phyloP scores from a whole-genome alignment of 2,888 invertebrate genomes.

The Trilocha varians region DNA sequence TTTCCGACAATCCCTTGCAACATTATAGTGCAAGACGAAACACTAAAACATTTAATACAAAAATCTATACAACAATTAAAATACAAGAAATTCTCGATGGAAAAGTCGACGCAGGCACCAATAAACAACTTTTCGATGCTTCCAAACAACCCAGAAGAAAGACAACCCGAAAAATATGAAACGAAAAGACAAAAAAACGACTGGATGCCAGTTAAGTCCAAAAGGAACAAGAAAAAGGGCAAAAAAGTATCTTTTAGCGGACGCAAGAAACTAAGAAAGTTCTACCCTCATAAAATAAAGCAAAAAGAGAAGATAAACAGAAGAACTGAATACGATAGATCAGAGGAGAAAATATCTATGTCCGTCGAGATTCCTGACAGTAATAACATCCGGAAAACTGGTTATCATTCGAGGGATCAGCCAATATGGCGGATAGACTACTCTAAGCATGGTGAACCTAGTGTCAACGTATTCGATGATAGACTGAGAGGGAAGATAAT shows the following conservation, averaged over 20 bases:
- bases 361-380: constrained; percentile 44
- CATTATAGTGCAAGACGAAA: constrained; percentile 42
- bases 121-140: constrained; percentile 31
- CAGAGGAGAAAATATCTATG: constrained; percentile 47
- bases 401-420: constrained; percentile 18
- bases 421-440: constrained; percentile 60
- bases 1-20: constrained; percentile 54
- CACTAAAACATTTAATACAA: constrained; percentile 38
- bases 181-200: constrained; percentile 3
- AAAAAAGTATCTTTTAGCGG: constrained; percentile 26
- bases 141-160: constrained; percentile 38
- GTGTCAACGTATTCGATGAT: constrained; percentile 35
- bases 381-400: constrained; percentile 16
- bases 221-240: constrained; percentile 20
- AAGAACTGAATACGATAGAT: constrained; percentile 32
- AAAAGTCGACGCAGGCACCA: constrained; percentile 29
- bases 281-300: constrained; percentile 61
- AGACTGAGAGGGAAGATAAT: constrained; percentile 36
- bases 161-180: constrained; percentile 12
- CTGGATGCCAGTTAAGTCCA: constrained; percentile 22
- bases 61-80: constrained; percentile 51
- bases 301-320: constrained; percentile 38
- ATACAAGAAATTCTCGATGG: constrained; percentile 34
- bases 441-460: constrained; percentile 52
- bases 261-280: constrained; percentile 50